Base-by-base conservation (phyloP, 2,888 invertebrate species). In the Tenthredo distinguenda region DNA sequence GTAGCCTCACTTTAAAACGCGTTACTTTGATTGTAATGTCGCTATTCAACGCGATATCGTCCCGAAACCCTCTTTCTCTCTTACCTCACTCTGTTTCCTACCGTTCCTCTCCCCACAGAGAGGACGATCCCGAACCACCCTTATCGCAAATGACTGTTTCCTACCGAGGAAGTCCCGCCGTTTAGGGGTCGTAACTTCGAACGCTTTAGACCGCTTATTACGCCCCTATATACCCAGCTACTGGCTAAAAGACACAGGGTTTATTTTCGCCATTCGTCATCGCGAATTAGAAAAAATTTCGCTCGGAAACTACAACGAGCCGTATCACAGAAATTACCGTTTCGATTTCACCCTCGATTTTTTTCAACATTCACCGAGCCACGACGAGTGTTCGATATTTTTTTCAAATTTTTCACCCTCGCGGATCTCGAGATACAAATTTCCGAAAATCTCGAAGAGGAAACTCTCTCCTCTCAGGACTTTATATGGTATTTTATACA, bases 61-160 rank as follows among this genome's bases (percentile, higher is more conserved):
- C 87, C 76, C 65, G 83, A 86, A 87, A 65, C 87, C 86, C 85
- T 88, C 87, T 77, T 71, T 85, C 84, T 85, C 87, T 47, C 83
- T 85, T 86, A 85, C 84, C 79, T 82, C 86, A 71, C 40, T 55
- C 68, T 86, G 62, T 21, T 26, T 77, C 74, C 84, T 86, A 87
- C 81, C 84, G 26, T 85, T 86, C 84, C 74, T 79, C 65, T 43
- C 68, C 26, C 40, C 26, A 62, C 58, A n/a, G 31, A 77, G 50
- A 68, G 72, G 58, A 84, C 82, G 77, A 58, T 86, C 62, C 81
- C 9, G 31, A 21, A 62, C 50, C 55, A 89, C 90, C 90, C 92
- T 92, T 92, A 92, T 92, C 92, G 91, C 92, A 92, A 92, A 92
- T 92, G 92, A 92, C 92, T 92, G 90, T 89, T 92, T 92, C 91